phyloP scores from a whole-genome alignment of 2,113 vertebrate species.

The Irena cyanogastra region DNA sequence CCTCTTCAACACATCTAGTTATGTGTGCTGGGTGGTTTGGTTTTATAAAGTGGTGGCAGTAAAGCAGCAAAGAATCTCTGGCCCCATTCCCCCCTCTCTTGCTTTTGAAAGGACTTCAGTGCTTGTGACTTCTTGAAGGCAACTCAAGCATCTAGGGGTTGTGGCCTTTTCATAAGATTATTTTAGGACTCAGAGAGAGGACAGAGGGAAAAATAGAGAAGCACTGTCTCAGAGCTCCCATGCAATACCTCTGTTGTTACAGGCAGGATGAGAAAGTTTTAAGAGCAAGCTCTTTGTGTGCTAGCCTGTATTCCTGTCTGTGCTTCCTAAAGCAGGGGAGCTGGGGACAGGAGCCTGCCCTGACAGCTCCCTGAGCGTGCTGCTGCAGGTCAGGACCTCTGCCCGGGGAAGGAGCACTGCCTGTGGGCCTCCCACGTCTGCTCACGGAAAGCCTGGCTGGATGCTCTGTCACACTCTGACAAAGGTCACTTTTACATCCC shows the following conservation, averaged over 20 bases:
- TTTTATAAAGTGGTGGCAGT: neutral
- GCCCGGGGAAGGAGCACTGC: constrained; percentile 4
- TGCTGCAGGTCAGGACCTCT: constrained; percentile 57
- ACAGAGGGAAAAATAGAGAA: neutral
- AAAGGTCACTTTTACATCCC: constrained; percentile 53
- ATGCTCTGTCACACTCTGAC: constrained; percentile 4
- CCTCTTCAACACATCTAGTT: neutral
- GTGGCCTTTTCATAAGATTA: neutral
- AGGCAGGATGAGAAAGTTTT: neutral
- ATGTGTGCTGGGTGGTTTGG: neutral
- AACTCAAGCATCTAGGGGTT: neutral
- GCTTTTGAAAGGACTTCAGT: neutral
- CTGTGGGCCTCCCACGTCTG: constrained; percentile 37
- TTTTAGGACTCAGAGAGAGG: neutral
- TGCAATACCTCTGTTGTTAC: neutral
- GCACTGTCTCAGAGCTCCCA: neutral
- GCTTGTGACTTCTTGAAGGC: neutral
- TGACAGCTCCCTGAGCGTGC: neutral
- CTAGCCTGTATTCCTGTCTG: neutral
- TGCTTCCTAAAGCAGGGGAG: neutral
- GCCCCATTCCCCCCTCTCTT: neutral
- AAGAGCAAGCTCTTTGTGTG: neutral
- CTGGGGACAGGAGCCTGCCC: neutral
- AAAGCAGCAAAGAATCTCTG: neutral
- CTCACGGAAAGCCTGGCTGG: neutral